A percentile compares a stretch with the other conserved stretches of the same genome.
These are phyloP conservation scores for Hepsetus odoe DNA, from an alignment of 2,113 vertebrate genomes.

Conservation along the genomic window DNA sequence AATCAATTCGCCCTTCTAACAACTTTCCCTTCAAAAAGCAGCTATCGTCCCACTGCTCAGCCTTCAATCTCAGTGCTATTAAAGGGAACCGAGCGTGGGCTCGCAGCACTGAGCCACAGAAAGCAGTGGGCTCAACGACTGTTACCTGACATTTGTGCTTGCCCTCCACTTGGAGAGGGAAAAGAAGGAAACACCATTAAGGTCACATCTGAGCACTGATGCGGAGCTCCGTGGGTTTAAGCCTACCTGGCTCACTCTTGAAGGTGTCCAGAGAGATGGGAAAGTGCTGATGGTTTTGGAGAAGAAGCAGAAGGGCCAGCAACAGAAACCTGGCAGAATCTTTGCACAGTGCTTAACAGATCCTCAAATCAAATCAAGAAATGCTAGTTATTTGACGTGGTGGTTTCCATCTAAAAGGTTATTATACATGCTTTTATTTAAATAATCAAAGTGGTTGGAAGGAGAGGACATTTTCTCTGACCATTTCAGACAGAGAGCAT, in stretches of 20 bases:
- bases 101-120: constrained; percentile 6
- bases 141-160: constrained; percentile 14
- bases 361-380: neutral
- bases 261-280: neutral
- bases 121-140: constrained; percentile 19
- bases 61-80: constrained; percentile 39
- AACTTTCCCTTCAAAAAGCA: constrained; percentile 39
- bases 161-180: neutral
- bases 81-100: constrained; percentile 19
- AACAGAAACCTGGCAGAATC: neutral
- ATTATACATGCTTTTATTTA: neutral
- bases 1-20: constrained; percentile 32
- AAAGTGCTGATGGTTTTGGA: neutral
- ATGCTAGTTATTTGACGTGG: neutral
- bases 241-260: neutral
- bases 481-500: neutral
- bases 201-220: constrained; percentile 35
- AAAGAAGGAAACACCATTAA: constrained; percentile 8
- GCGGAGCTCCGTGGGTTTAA: constrained; percentile 17
- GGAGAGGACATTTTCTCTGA: neutral
- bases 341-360: neutral
- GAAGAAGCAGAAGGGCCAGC: neutral
- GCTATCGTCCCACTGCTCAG: constrained; percentile 22
- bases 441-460: neutral
- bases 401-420: neutral